These are phyloP conservation scores for Arothron firmamentum DNA, from an alignment of 2,113 vertebrate genomes.

Conservation along the genomic window DNA sequence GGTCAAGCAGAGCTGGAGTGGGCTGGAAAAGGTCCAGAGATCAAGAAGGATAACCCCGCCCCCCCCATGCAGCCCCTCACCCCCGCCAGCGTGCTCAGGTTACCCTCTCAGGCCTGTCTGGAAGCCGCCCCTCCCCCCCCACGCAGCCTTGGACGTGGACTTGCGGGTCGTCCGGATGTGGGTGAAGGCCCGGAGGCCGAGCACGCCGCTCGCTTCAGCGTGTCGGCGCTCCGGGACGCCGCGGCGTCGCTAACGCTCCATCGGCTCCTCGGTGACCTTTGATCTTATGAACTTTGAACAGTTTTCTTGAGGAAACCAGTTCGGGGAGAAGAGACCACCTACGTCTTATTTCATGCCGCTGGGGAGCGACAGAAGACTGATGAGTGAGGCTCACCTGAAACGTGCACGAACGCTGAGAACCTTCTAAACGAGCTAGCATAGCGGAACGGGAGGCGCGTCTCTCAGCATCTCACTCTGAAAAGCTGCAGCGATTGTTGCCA, in stretches of 20 bases:
- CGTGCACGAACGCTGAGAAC: too few species aligned
- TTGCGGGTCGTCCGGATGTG: slow-evolving; percentile 34
- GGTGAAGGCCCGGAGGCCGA: slow-evolving; percentile 2
- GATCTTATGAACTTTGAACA: slow-evolving; percentile 3
- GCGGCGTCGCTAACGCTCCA: too few species aligned
- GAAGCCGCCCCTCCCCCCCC: neutral
- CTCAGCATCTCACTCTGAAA: too few species aligned
- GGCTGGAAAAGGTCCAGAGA: slow-evolving; percentile 54
- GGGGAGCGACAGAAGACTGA: too few species aligned
- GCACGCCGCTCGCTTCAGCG: neutral
- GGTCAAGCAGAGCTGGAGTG: slow-evolving; percentile 46
- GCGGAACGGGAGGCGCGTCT: too few species aligned
- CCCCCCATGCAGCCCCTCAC: slow-evolving; percentile 9
- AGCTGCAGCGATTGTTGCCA: too few species aligned
- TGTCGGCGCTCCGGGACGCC: too few species aligned
- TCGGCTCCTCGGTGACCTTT: neutral
- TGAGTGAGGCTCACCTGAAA: too few species aligned
- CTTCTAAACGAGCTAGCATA: too few species aligned
- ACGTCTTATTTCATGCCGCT: neutral
- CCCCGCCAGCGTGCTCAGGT: slow-evolving; percentile 58
- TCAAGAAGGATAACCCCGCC: slow-evolving; percentile 43
- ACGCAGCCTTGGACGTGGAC: slow-evolving; percentile 60
- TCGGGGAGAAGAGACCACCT: neutral
- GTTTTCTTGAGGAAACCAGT: neutral
- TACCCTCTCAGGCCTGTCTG: slow-evolving; percentile 34